A percentile compares a stretch with the other conserved stretches of the same genome.
phyloP scores from a whole-genome alignment of 1,140 invertebrate species.

The Theocolax elegans region DNA sequence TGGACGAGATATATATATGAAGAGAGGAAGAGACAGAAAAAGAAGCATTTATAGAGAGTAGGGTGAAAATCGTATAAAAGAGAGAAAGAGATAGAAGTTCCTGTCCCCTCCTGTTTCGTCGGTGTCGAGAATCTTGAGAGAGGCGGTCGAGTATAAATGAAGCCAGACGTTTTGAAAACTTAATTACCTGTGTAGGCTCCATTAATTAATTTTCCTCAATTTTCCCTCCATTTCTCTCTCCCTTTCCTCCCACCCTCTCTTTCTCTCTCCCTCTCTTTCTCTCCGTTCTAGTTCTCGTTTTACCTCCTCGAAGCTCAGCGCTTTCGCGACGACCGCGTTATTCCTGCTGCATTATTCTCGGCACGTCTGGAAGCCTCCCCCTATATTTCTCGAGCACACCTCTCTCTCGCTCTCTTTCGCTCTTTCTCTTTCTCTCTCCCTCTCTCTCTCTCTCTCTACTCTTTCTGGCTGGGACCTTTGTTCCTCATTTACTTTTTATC shows the following conservation, averaged over 20 bases:
- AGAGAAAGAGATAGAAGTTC: constrained; percentile 5
- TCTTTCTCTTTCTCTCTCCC: constrained; percentile 3
- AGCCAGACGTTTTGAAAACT: constrained; percentile 65
- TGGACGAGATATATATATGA: neutral
- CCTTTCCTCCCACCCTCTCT: constrained; percentile 37
- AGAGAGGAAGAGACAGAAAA: neutral
- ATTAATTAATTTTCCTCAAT: constrained; percentile 67
- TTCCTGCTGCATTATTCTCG: constrained; percentile 62
- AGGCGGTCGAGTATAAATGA: constrained; percentile 48
- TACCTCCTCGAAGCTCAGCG: constrained; percentile 39
- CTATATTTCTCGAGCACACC: constrained; percentile 50
- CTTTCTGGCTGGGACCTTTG: constrained; percentile 53
- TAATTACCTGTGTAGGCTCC: constrained; percentile 66
- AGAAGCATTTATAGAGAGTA: constrained; percentile 1
- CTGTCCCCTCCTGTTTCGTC: constrained; percentile 15
- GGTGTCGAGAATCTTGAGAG: constrained; percentile 35
- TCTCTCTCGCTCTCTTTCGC: constrained; percentile 36
- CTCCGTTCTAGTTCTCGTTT: constrained; percentile 35
- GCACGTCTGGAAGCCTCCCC: constrained; percentile 60
- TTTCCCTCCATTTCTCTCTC: constrained; percentile 51
- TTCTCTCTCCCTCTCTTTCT: constrained; percentile 38
- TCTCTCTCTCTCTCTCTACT: constrained; percentile 9
- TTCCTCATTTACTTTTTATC: constrained; percentile 67
- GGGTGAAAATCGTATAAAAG: constrained; percentile 25
- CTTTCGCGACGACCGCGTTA: constrained; percentile 37